These are phyloP conservation scores for Seriola quinqueradiata DNA, from an alignment of 2,113 vertebrate genomes.

Conservation along the genomic window DNA sequence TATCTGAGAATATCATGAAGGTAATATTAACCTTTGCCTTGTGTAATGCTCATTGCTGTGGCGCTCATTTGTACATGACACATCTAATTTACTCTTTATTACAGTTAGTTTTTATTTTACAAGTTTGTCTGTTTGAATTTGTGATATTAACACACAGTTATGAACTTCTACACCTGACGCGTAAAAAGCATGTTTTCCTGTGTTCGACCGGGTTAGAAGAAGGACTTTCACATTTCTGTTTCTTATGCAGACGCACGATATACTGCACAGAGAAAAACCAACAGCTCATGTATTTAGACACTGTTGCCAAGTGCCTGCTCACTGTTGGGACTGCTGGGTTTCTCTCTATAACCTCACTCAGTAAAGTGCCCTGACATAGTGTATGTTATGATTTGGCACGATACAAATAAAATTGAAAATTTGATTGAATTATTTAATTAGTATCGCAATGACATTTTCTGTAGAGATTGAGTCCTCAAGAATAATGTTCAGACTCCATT, in stretches of 20 bases:
- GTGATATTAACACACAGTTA: not conserved
- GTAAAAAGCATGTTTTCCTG: too few relatives aligned
- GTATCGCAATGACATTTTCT: too few relatives aligned
- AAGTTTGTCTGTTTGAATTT: constrained; percentile 2
- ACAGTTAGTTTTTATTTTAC: not conserved
- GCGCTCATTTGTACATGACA: not conserved
- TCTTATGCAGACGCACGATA: not conserved
- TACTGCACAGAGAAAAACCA: not conserved
- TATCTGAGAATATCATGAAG: not conserved
- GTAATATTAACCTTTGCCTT: not conserved
- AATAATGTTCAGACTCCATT: too few relatives aligned
- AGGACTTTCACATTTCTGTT: not conserved
- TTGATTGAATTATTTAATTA: too few relatives aligned
- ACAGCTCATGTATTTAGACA: not conserved
- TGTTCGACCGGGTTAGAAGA: not conserved
- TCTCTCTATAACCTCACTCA: too few relatives aligned
- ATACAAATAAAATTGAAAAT: too few relatives aligned
- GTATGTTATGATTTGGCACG: too few relatives aligned
- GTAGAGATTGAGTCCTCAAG: too few relatives aligned
- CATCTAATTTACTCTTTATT: not conserved
- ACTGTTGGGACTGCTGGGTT: too few relatives aligned
- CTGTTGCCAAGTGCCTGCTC: too few relatives aligned
- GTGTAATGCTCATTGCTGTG: not conserved
- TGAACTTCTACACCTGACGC: not conserved
- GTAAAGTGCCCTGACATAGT: too few relatives aligned